A percentile compares a stretch with the other conserved stretches of the same genome.
Conservation (phyloP, 2,888 invertebrate genomes). For the Dromius quadrimaculatus region DNA sequence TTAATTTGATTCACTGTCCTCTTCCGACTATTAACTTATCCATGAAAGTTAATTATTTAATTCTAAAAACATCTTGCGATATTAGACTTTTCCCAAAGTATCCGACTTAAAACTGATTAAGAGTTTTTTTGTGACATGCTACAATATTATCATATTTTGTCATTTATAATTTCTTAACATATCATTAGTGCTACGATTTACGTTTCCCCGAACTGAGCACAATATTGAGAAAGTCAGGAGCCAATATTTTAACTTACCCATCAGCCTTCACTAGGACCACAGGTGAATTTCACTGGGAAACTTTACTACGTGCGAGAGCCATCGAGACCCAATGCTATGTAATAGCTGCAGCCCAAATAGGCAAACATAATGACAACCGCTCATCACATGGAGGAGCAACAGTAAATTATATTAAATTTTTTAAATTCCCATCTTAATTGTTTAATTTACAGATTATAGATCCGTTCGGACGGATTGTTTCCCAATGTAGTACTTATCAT, state of each 20-base stretch:
- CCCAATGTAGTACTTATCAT: too few species aligned
- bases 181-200: conserved; percentile 83
- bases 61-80: too few species aligned
- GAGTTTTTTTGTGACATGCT: too few species aligned
- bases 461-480: conserved; percentile 92
- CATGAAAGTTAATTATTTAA: too few species aligned
- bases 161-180: conserved; percentile 49
- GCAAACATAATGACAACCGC: conserved; percentile 87
- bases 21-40: too few species aligned
- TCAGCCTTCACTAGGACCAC: conserved; percentile 95
- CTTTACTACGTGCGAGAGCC: conserved; percentile 86
- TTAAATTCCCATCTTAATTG: conserved; percentile 40
- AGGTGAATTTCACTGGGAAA: conserved; percentile 94
- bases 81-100: too few species aligned
- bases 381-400: conserved; percentile 92
- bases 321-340: conserved; percentile 98
- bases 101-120: too few species aligned
- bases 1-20: too few species aligned
- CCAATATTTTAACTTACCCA: conserved; percentile 89
- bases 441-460: conserved; percentile 74
- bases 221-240: conserved; percentile 80
- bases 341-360: conserved; percentile 93
- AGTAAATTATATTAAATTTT: conserved; percentile 66
- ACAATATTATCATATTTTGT: too few species aligned
- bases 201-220: conserved; percentile 91